Conservation (phyloP, 2,113 vertebrate species). For the Urocynchramus pylzowi region DNA sequence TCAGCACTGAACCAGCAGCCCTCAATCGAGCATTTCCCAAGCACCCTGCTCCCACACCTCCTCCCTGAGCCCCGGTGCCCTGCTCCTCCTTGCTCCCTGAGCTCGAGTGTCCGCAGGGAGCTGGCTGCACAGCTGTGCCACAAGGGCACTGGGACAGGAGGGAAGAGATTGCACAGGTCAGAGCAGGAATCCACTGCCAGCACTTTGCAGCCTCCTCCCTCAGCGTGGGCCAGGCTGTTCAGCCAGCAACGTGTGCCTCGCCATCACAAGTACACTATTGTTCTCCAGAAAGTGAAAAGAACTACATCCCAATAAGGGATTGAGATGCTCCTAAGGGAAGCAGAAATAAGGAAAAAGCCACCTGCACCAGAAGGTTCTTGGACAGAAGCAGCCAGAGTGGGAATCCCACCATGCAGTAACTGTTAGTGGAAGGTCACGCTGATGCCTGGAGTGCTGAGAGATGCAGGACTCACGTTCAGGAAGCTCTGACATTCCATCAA, state of each 20-base stretch:
- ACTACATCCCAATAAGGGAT: neutral
- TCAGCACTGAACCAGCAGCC: neutral
- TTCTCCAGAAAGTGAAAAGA: neutral
- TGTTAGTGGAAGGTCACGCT: neutral
- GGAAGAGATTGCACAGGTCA: neutral
- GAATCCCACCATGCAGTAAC: neutral
- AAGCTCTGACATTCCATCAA: neutral
- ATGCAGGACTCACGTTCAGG: neutral
- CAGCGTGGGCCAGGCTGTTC: neutral
- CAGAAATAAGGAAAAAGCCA: neutral
- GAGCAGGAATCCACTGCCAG: neutral
- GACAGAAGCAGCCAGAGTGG: neutral
- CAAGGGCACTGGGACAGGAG: neutral
- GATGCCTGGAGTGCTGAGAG: neutral
- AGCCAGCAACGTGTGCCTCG: accelerated
- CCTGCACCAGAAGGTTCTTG: neutral
- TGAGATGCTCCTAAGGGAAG: neutral
- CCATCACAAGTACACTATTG: neutral
- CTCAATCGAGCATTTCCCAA: neutral
- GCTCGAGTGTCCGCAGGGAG: neutral
- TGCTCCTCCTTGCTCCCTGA: neutral
- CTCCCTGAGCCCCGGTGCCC: neutral
- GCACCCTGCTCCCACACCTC: neutral
- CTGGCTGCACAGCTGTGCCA: neutral
- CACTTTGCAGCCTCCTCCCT: neutral